These are phyloP conservation scores for Magallana ariakensis DNA, from an alignment of 1,140 invertebrate genomes.

Conservation along the genomic window DNA sequence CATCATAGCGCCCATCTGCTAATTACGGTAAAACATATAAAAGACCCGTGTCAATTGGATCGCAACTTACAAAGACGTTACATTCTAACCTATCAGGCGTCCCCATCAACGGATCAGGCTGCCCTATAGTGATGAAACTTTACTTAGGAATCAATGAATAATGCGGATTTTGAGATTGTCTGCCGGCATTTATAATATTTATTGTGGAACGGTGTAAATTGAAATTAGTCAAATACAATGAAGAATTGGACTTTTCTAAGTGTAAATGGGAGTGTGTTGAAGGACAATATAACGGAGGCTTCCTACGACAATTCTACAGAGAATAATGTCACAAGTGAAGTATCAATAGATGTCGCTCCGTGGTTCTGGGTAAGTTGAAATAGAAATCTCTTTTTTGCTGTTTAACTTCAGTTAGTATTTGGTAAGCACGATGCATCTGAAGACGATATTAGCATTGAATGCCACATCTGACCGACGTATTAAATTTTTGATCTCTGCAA, in stretches of 20 bases:
- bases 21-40: background rate
- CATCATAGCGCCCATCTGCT: background rate
- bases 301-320: background rate
- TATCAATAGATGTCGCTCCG: background rate
- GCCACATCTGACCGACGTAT: too few species aligned
- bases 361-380: background rate
- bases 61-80: background rate
- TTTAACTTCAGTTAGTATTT: too few species aligned
- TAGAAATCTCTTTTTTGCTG: too few species aligned
- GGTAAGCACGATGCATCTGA: too few species aligned
- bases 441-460: too few species aligned
- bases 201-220: background rate
- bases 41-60: background rate
- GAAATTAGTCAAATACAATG: conserved; percentile 1
- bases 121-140: background rate
- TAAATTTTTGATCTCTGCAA: too few species aligned
- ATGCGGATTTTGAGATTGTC: background rate
- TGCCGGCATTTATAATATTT: background rate
- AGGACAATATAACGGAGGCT: background rate
- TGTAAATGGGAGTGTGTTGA: background rate
- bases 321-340: background rate
- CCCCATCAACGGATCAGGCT: background rate
- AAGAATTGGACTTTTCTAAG: background rate
- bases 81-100: background rate
- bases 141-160: background rate